Conservation (phyloP, 2,113 vertebrate genomes). For the Pseudorectes ferrugineus region DNA sequence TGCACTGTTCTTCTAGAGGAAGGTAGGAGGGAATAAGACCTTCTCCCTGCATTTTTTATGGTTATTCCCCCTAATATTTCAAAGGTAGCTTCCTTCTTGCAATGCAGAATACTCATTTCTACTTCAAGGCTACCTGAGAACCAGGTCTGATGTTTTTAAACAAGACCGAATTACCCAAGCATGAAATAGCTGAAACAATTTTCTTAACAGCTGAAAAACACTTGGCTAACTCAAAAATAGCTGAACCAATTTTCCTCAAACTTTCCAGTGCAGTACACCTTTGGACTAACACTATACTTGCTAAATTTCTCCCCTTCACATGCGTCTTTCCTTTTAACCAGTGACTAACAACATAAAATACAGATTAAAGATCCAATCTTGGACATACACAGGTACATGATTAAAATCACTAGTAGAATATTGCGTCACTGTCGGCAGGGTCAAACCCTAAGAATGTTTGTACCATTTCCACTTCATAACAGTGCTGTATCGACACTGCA, state of each 20-base stretch:
- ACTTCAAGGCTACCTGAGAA: not conserved
- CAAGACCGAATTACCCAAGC: not conserved
- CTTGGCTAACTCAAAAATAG: slow-evolving; percentile 61
- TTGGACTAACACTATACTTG: not conserved
- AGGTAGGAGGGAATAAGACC: not conserved
- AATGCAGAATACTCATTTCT: not conserved
- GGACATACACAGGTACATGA: not conserved
- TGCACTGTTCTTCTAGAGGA: not conserved
- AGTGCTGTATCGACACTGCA: not conserved
- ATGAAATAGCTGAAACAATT: slow-evolving; percentile 60
- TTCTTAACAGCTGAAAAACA: slow-evolving; percentile 70
- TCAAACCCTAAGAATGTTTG: not conserved
- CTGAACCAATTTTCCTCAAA: slow-evolving; percentile 59
- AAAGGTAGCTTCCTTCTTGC: not conserved
- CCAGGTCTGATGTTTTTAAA: slow-evolving; percentile 57
- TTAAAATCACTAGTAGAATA: not conserved
- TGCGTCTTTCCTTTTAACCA: not conserved
- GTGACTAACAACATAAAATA: not conserved
- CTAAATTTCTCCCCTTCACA: not conserved
- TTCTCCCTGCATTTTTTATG: not conserved
- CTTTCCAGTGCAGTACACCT: slow-evolving; percentile 40
- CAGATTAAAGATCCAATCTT: not conserved
- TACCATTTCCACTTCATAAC: not conserved
- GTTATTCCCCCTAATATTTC: not conserved
- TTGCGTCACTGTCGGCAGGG: not conserved